Conservation (phyloP, 2,113 vertebrate genomes). For the Platanista minor region DNA sequence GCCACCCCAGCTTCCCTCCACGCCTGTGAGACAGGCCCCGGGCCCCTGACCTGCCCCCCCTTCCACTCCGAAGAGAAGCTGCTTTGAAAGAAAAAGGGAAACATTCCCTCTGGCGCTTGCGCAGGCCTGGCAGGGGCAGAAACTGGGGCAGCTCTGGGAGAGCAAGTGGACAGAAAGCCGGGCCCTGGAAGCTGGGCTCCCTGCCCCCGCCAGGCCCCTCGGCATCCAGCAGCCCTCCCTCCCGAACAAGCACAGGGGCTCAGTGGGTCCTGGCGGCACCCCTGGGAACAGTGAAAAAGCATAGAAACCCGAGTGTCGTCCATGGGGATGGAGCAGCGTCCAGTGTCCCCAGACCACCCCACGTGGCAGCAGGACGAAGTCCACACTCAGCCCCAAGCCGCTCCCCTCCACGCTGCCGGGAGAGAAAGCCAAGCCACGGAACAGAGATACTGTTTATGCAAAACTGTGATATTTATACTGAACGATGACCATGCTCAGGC, state of each 20-base stretch:
- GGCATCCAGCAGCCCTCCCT: not conserved
- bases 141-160: not conserved
- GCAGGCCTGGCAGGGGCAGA: not conserved
- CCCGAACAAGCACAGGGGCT: not conserved
- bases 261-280: not conserved
- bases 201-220: not conserved
- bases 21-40: not conserved
- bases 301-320: accelerated
- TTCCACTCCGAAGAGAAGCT: not conserved
- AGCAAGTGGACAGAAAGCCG: accelerated
- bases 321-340: accelerated
- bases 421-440: too few species aligned
- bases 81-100: not conserved
- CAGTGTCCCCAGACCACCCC: not conserved
- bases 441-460: not conserved
- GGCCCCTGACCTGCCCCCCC: not conserved
- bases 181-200: not conserved
- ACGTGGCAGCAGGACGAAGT: accelerated
- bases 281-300: accelerated
- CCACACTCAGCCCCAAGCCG: not conserved
- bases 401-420: not conserved
- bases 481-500: accelerated
- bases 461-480: not conserved
- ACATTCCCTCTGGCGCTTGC: too few species aligned
- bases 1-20: not conserved